Percentiles rank a stretch among this genome's conserved stretches.
These are phyloP conservation scores for Lagorchestes hirsutus DNA, from an alignment of 2,797 vertebrate species.

Conservation along the genomic window DNA sequence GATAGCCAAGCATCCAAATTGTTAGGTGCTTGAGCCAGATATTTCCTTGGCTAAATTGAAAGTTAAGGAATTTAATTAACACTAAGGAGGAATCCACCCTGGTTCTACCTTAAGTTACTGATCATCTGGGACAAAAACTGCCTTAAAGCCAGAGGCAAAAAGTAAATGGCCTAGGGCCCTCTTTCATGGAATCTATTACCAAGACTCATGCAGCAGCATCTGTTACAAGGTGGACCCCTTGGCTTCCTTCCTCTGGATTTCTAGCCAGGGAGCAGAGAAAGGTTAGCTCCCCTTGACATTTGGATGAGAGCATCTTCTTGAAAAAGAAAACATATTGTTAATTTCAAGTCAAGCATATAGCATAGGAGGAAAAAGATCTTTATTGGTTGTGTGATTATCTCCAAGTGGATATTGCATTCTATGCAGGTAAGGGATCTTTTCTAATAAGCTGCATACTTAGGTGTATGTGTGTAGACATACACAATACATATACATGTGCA, in stretches of 20 bases:
- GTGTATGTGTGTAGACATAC: no score
- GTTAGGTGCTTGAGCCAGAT: background rate
- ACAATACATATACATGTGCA: no score
- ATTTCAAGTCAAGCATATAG: background rate
- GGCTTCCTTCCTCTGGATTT: background rate
- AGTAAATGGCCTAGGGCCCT: background rate
- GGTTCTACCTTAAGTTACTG: conserved; percentile 21
- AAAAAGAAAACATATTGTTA: background rate
- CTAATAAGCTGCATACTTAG: background rate
- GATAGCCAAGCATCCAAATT: conserved; percentile 1
- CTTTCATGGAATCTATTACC: background rate
- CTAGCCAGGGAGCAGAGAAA: background rate
- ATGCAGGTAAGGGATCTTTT: background rate
- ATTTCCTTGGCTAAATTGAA: conserved; percentile 46
- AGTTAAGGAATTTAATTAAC: conserved; percentile 57
- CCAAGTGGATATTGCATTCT: background rate
- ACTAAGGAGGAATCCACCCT: conserved; percentile 25
- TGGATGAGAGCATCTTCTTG: background rate
- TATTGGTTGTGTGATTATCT: background rate
- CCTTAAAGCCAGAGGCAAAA: conserved; percentile 8
- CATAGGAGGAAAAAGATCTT: background rate
- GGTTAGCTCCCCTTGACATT: background rate
- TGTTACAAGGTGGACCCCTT: conserved; percentile 2
- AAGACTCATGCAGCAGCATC: background rate
- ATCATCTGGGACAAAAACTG: background rate